Evolutionary conservation across 2,888 invertebrate species (phyloP), one percentile per base, ranked within the genome.

Genomic region (Tetheella fluctuosa): DNA sequence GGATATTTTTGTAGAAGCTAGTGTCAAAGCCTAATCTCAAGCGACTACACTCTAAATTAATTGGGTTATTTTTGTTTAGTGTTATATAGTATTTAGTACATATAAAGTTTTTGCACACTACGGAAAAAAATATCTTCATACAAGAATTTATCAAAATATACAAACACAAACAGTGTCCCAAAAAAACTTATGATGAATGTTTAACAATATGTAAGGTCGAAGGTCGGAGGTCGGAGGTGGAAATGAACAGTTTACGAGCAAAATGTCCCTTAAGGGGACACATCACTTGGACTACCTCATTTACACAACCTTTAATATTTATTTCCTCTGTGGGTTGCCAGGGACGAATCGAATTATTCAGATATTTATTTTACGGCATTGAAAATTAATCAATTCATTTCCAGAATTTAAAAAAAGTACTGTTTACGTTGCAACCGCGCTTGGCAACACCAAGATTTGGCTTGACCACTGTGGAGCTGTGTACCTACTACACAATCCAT

Each of bases 251-350:
- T 61, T 61, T 58, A 61, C 58, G 61, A 56, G 58, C 52, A 17
- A 37, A 57, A 58, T 42, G 34, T 58, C 58, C 58, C 34, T 48
- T 48, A 20, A 20, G 48, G 48, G 48, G 60, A 57, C 55, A 54
- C 59, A 20, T 55, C 54, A 17, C 65, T 34, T 23, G 59, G 62
- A 65, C 61, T 63, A 65, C 60, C 65, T 71, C 69, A 70, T 74
- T 71, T 68, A 39, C 64, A 65, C 58, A 54, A 57, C 67, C 66
- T 74, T 72, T 70, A 72, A 69, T 68, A 72, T 72, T 69, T 68
- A 74, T 65, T 63, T 61, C 42, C 48, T 7, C 55, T 55, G n/a
- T n/a, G 52, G 62, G 67, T 64, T 68, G 59, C 64, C 62, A 63
- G 61, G 57, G 59, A 42, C 59, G 42, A 64, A 65, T 39, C 63